These are phyloP conservation scores for Sycophila texana DNA, from an alignment of 2,888 invertebrate species.

Conservation along the genomic window DNA sequence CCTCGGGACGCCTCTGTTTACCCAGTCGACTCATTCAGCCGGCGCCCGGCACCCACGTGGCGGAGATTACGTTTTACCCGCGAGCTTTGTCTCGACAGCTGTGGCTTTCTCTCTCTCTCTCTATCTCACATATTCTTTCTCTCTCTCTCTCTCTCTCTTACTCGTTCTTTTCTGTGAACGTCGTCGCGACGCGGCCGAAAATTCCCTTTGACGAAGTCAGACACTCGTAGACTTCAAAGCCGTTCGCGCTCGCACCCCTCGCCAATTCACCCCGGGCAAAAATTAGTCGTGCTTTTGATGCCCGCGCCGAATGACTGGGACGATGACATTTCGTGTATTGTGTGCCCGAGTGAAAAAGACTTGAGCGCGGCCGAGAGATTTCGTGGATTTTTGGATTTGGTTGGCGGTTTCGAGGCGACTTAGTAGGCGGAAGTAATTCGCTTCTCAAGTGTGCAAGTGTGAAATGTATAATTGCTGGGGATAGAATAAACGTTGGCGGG, in stretches of 20 bases:
- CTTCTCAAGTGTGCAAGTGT: no score
- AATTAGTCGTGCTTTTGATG: conserved; percentile 28
- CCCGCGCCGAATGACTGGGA: not conserved
- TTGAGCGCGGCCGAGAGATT: not conserved
- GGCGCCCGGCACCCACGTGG: not conserved
- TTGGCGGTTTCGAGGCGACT: no score
- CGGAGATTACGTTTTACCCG: conserved; percentile 11
- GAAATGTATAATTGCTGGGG: no score
- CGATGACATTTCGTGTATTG: not conserved
- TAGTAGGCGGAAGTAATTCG: no score
- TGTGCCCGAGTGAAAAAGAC: not conserved
- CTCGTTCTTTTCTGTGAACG: not conserved
- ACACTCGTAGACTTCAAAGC: conserved; percentile 31
- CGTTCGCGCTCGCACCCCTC: not conserved
- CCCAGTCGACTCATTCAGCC: not conserved
- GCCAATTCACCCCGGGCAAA: conserved; percentile 28
- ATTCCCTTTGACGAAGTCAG: conserved; percentile 35
- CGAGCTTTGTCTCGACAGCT: not conserved
- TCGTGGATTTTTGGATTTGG: not conserved
- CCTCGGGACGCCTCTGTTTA: conserved; percentile 4
- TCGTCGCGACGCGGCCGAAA: conserved; percentile 6
- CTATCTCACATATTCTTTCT: not conserved
- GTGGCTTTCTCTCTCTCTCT: not conserved
- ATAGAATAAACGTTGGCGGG: not conserved
- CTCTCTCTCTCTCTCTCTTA: not conserved